Percentiles rank a stretch among this genome's conserved stretches.
These are phyloP conservation scores for Ecliptopera silaceata DNA, from an alignment of 2,888 invertebrate species.

Conservation along the genomic window DNA sequence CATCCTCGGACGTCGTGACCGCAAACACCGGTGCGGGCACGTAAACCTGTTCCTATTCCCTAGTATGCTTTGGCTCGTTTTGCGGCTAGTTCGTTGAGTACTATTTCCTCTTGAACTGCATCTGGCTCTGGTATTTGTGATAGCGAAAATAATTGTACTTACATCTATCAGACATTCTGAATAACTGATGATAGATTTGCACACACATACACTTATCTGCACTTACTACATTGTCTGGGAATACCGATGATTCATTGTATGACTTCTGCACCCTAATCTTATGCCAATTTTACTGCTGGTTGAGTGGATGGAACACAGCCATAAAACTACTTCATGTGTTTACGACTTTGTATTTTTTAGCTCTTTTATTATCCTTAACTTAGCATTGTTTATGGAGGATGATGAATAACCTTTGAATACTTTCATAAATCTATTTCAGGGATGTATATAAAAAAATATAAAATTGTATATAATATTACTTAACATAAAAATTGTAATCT, in stretches of 20 bases:
- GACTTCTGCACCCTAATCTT: constrained; percentile 50
- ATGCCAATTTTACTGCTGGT: constrained; percentile 63
- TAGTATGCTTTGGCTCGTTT: constrained; percentile 38
- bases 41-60: constrained; percentile 66
- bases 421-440: constrained; percentile 1
- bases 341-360: constrained; percentile 52
- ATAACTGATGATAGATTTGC: constrained; percentile 1
- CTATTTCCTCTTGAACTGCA: constrained; percentile 24
- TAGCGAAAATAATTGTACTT: constrained; percentile 20
- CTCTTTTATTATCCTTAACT: constrained; percentile 44
- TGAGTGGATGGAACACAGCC: constrained; percentile 58
- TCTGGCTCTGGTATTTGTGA: constrained; percentile 16
- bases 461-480: no score
- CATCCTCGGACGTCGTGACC: constrained; percentile 64
- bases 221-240: constrained; percentile 28
- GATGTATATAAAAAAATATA: not conserved
- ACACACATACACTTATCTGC: not conserved
- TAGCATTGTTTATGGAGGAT: constrained; percentile 32
- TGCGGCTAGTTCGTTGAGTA: constrained; percentile 35
- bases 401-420: constrained; percentile 29
- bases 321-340: constrained; percentile 59
- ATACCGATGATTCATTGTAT: constrained; percentile 51
- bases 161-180: constrained; percentile 15
- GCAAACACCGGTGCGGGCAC: constrained; percentile 62
- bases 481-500: no score